A percentile compares a stretch with the other conserved stretches of the same genome.
Conservation (phyloP, 2,888 invertebrate species). For the Cynaeus angustus region DNA sequence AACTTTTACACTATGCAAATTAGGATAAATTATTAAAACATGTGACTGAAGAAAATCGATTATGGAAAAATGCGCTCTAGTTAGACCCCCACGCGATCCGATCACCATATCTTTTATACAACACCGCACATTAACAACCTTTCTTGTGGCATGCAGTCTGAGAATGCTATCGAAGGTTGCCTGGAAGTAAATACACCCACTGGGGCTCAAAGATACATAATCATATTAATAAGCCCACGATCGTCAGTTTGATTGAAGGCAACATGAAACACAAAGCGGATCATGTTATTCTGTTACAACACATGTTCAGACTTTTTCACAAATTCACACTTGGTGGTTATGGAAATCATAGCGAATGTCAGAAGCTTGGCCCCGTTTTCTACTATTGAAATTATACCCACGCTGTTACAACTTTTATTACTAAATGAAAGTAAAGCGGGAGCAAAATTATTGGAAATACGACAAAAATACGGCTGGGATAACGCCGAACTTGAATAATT, state of each 20-base stretch:
- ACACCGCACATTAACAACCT: conserved; percentile 31
- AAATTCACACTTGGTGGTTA: neutral
- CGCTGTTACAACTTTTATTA: no score
- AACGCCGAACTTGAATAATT: no score
- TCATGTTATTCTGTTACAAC: neutral
- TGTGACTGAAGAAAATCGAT: conserved; percentile 37
- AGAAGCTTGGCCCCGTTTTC: neutral
- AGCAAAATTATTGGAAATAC: no score
- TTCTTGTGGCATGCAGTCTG: conserved; percentile 20
- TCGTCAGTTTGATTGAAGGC: conserved; percentile 38
- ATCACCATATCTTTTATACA: conserved; percentile 37
- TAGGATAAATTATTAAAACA: conserved; percentile 35
- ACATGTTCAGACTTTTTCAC: neutral
- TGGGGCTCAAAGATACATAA: conserved; percentile 30
- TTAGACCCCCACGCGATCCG: conserved; percentile 36
- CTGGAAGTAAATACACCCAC: conserved; percentile 44
- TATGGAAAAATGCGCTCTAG: conserved; percentile 44
- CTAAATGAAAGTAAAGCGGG: no score
- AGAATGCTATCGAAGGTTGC: conserved; percentile 41
- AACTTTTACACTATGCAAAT: conserved; percentile 40
- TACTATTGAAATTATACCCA: neutral
- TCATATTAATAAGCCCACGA: conserved; percentile 46
- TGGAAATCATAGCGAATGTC: neutral
- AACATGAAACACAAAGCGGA: conserved; percentile 12
- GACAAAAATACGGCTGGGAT: no score